Conservation (phyloP, 2,888 invertebrate genomes). For the Sinopyrophorus schimmeli region DNA sequence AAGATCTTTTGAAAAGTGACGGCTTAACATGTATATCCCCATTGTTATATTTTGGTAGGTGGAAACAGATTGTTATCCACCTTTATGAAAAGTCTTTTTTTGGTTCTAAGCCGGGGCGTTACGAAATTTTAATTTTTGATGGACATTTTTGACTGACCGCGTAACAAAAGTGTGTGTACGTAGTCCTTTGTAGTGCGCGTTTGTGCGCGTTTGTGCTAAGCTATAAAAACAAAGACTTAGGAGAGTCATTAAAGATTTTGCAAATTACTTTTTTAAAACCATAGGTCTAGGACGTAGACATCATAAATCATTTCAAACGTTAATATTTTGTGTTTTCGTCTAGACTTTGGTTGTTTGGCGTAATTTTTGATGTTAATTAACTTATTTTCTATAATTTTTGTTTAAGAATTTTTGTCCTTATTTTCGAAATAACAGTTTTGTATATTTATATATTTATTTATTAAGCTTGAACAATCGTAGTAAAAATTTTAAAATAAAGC, state of each 20-base stretch:
- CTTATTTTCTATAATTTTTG: conserved; percentile 2
- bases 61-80: conserved; percentile 24
- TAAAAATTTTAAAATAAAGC: too few species aligned
- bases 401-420: neutral
- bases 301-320: conserved; percentile 37
- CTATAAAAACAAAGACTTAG: conserved; percentile 24
- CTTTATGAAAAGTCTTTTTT: conserved; percentile 27
- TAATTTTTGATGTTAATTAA: neutral
- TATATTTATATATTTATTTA: too few species aligned
- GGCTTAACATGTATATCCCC: conserved; percentile 22
- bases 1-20: conserved; percentile 24
- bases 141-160: conserved; percentile 15
- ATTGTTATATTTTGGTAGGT: conserved; percentile 27
- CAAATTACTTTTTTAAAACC: conserved; percentile 33
- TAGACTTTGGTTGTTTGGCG: conserved; percentile 29
- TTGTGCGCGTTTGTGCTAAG: conserved; percentile 11
- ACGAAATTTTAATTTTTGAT: conserved; percentile 22
- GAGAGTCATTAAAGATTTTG: conserved; percentile 28
- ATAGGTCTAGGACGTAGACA: conserved; percentile 37
- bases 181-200: too few species aligned
- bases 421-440: neutral
- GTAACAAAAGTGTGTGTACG: conserved; percentile 16
- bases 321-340: conserved; percentile 35
- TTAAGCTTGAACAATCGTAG: too few species aligned
- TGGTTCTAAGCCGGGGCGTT: conserved; percentile 16